These are phyloP conservation scores for Mirza zaza DNA, from an alignment of 2,113 vertebrate species.

Conservation along the genomic window DNA sequence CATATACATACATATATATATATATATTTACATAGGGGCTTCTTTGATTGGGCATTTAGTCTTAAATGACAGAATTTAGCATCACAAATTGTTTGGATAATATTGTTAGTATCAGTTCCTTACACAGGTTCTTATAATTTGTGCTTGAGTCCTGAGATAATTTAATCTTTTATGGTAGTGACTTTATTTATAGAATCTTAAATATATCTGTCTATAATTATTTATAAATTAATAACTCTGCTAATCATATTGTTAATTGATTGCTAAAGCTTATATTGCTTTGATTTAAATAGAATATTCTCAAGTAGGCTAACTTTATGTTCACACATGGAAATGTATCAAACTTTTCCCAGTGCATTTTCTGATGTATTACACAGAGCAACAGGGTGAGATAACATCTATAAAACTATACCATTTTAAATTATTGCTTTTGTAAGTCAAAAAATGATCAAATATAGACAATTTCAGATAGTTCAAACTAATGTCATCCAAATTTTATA, in stretches of 20 bases:
- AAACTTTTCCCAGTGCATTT: not conserved
- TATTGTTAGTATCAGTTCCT: not conserved
- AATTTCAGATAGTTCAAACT: not conserved
- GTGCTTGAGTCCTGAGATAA: not conserved
- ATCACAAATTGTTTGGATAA: not conserved
- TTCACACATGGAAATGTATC: not conserved
- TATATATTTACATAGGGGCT: too few relatives aligned
- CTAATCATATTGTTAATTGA: too few relatives aligned
- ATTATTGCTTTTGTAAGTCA: not conserved
- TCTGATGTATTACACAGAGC: not conserved
- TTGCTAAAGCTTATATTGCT: not conserved
- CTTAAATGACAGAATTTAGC: not conserved
- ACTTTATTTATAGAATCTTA: not conserved
- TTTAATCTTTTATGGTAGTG: not conserved
- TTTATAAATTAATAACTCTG: not conserved
- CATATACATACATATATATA: too few relatives aligned
- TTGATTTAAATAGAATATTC: not conserved
- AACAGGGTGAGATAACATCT: not conserved
- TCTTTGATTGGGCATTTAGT: not conserved
- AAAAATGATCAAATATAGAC: not conserved
- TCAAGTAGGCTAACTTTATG: not conserved
- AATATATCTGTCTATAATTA: not conserved
- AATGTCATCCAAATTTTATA: not conserved
- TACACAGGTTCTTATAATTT: not conserved
- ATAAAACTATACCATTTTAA: not conserved